These are phyloP conservation scores for Arvicola amphibius DNA, from an alignment of 2,797 vertebrate species.

Conservation along the genomic window DNA sequence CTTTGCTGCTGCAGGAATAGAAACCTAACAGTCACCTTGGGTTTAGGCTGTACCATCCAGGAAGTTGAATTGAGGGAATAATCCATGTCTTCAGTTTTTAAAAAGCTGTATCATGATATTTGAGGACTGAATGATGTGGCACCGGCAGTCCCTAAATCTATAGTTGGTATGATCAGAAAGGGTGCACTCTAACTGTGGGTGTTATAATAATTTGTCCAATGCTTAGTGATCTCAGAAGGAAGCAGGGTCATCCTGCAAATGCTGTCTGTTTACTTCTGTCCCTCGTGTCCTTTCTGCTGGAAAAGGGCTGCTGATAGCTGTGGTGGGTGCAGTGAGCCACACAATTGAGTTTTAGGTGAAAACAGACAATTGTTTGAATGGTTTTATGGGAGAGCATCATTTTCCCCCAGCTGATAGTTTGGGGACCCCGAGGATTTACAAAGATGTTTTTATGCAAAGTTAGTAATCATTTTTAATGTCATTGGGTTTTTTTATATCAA, in stretches of 20 bases:
- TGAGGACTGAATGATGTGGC: neutral
- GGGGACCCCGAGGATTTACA: neutral
- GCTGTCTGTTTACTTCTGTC: neutral
- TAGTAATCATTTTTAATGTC: constrained; percentile 26
- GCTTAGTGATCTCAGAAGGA: neutral
- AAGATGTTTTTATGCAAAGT: neutral
- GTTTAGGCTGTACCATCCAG: neutral
- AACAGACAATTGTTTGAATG: neutral
- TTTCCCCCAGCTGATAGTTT: neutral
- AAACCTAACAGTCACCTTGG: neutral
- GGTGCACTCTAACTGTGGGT: neutral
- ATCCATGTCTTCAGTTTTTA: neutral
- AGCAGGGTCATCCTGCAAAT: neutral
- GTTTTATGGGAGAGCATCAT: neutral
- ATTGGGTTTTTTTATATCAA: constrained; percentile 12
- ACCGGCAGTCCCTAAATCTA: neutral
- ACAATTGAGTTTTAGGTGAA: neutral
- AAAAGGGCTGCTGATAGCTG: neutral
- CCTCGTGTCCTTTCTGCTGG: neutral
- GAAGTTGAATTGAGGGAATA: constrained; percentile 1
- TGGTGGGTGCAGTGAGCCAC: neutral
- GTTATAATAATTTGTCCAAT: neutral
- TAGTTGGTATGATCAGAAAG: neutral
- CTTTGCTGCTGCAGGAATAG: neutral
- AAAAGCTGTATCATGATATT: neutral